Conservation (phyloP, 2,888 invertebrate genomes). For the Heteropelma amictum region DNA sequence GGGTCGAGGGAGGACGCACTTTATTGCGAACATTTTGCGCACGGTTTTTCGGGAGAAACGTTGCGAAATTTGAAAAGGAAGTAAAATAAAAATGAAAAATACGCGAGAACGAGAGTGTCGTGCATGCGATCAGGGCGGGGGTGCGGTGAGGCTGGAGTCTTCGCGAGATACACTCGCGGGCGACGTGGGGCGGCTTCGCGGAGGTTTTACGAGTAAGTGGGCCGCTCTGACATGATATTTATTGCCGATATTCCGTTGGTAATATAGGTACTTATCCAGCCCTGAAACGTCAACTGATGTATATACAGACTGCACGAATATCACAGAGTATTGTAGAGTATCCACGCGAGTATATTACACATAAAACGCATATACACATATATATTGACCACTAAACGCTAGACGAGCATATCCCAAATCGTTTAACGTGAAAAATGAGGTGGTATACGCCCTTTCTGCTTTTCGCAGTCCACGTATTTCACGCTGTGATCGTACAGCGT, state of each 20-base stretch:
- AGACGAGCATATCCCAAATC: constrained; percentile 1
- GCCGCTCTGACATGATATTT: constrained; percentile 68
- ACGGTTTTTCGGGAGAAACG: constrained; percentile 13
- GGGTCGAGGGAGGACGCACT: constrained; percentile 17
- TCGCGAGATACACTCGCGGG: background rate
- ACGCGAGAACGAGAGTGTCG: background rate
- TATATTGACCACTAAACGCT: background rate
- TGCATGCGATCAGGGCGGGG: constrained; percentile 4
- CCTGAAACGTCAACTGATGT: constrained; percentile 46
- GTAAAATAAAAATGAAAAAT: constrained; percentile 1
- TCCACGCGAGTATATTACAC: background rate
- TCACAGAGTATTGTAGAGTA: constrained; percentile 26
- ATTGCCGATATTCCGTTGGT: constrained; percentile 68
- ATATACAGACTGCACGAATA: constrained; percentile 7
- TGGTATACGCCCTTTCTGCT: background rate
- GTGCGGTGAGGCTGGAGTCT: too few relatives aligned
- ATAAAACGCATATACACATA: background rate
- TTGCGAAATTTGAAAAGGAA: constrained; percentile 57
- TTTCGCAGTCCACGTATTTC: constrained; percentile 21
- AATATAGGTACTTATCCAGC: constrained; percentile 64
- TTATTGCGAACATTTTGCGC: constrained; percentile 38
- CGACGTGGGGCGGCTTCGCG: constrained; percentile 39
- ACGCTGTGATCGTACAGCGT: constrained; percentile 1
- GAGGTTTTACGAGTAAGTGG: constrained; percentile 69
- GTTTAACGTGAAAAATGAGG: constrained; percentile 13